Percentiles rank a stretch among this genome's conserved stretches.
Evolutionary conservation across 2,888 invertebrate genomes (phyloP).

Genomic region (Athetis lepigone): DNA sequence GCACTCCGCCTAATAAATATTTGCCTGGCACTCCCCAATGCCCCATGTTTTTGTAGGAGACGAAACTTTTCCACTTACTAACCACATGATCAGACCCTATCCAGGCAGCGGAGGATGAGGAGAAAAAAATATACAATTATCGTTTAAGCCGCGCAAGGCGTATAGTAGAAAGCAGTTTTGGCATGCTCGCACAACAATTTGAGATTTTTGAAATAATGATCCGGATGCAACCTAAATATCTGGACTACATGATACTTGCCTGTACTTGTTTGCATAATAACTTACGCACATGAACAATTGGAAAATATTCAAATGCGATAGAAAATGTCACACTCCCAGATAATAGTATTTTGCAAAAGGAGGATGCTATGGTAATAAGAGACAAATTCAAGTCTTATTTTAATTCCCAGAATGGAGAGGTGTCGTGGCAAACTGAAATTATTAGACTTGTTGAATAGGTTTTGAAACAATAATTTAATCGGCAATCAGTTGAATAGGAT

Average conservation of each 20-base stretch:
- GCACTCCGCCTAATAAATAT: constrained; percentile 41
- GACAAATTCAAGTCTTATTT: constrained; percentile 18
- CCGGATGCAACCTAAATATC: constrained; percentile 37
- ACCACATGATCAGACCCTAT: constrained; percentile 40
- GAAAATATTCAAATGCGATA: background rate
- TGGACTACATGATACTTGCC: constrained; percentile 32
- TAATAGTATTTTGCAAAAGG: background rate
- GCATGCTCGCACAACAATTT: constrained; percentile 41
- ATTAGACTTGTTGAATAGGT: too few relatives aligned
- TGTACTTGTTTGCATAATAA: constrained; percentile 19
- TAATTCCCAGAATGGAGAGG: constrained; percentile 15
- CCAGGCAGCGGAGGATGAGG: constrained; percentile 14
- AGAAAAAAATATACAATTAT: constrained; percentile 21
- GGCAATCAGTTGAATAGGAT: too few relatives aligned
- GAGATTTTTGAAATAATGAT: constrained; percentile 38
- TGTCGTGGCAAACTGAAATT: constrained; percentile 17
- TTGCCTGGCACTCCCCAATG: constrained; percentile 37
- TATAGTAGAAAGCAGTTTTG: constrained; percentile 42
- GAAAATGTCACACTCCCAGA: background rate
- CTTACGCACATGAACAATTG: background rate
- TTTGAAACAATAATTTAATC: too few relatives aligned
- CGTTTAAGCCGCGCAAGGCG: constrained; percentile 33
- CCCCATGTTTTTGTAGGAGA: constrained; percentile 40
- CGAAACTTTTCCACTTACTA: constrained; percentile 31
- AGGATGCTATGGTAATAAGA: constrained; percentile 7